Conservation (phyloP, 1,140 invertebrate species). For the Mactra quadrangularis region DNA sequence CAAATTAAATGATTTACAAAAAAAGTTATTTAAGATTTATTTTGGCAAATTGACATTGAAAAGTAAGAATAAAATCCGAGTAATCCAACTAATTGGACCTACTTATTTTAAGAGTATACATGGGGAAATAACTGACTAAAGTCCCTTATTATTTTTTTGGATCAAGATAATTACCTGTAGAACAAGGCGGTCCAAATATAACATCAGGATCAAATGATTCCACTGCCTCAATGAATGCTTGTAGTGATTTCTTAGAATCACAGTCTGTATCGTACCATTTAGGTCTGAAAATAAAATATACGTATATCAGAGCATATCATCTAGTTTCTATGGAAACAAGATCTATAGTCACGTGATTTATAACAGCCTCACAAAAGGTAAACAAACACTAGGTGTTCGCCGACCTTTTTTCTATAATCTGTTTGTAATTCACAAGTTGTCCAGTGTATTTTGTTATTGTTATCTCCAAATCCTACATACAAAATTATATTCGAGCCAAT, state of each 20-base stretch:
- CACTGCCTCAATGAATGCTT: slow-evolving; percentile 74
- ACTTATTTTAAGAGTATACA: too few relatives aligned
- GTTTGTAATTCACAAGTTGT: too few relatives aligned
- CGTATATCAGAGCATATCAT: slow-evolving; percentile 16
- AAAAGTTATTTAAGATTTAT: too few relatives aligned
- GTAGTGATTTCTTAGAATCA: slow-evolving; percentile 74
- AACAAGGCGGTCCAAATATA: slow-evolving; percentile 79
- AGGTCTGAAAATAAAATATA: slow-evolving; percentile 70
- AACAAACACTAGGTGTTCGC: background rate
- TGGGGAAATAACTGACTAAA: too few relatives aligned
- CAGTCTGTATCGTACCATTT: slow-evolving; percentile 79
- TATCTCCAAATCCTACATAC: too few relatives aligned
- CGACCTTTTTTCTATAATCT: background rate
- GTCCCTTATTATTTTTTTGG: too few relatives aligned
- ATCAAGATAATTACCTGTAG: slow-evolving; percentile 76
- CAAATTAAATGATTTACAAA: too few relatives aligned
- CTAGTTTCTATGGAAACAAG: background rate
- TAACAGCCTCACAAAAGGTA: background rate
- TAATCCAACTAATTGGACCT: too few relatives aligned
- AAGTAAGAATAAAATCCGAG: too few relatives aligned
- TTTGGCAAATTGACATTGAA: too few relatives aligned
- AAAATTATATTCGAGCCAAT: too few relatives aligned
- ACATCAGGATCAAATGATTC: slow-evolving; percentile 74
- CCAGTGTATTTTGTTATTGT: too few relatives aligned
- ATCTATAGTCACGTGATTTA: background rate